phyloP scores from a whole-genome alignment of 1,140 invertebrate genomes.

The Bilobella aurantiaca region DNA sequence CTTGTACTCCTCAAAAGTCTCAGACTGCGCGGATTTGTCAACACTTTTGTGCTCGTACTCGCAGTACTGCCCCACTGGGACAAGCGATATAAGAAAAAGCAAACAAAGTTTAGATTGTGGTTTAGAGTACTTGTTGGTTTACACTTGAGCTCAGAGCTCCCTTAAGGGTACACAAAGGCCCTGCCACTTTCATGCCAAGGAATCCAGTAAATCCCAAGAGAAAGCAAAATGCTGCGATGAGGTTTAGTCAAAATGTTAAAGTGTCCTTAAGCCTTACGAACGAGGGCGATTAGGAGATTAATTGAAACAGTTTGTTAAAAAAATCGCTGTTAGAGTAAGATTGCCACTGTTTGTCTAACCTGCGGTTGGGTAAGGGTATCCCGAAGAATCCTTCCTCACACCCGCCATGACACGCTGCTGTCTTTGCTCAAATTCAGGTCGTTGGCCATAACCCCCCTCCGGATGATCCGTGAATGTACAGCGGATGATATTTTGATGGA shows the following conservation, averaged over 20 bases:
- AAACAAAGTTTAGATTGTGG: background rate
- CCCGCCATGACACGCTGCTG: slow-evolving; percentile 68
- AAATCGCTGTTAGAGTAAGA: background rate
- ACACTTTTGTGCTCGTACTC: slow-evolving; percentile 63
- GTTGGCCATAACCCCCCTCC: slow-evolving; percentile 72
- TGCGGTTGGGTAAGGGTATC: slow-evolving; percentile 66
- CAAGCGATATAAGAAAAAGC: too few species aligned
- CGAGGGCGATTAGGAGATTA: background rate
- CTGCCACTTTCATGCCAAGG: background rate
- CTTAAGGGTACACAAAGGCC: background rate
- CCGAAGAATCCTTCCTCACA: slow-evolving; percentile 59
- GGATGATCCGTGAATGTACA: slow-evolving; percentile 81
- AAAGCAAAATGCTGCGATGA: slow-evolving; percentile 1
- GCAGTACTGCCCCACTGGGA: slow-evolving; percentile 55
- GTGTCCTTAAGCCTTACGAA: too few species aligned
- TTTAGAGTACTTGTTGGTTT: background rate
- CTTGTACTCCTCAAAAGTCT: slow-evolving; percentile 64
- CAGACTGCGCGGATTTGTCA: slow-evolving; percentile 52
- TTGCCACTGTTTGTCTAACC: slow-evolving; percentile 42
- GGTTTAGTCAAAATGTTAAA: too few species aligned
- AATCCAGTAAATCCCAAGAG: background rate
- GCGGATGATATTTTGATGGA: slow-evolving; percentile 70
- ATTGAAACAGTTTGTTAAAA: too few species aligned
- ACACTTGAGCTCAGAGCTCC: background rate
- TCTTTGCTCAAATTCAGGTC: slow-evolving; percentile 53